These are phyloP conservation scores for Hyperoplus immaculatus DNA, from an alignment of 2,797 vertebrate species.

Conservation along the genomic window DNA sequence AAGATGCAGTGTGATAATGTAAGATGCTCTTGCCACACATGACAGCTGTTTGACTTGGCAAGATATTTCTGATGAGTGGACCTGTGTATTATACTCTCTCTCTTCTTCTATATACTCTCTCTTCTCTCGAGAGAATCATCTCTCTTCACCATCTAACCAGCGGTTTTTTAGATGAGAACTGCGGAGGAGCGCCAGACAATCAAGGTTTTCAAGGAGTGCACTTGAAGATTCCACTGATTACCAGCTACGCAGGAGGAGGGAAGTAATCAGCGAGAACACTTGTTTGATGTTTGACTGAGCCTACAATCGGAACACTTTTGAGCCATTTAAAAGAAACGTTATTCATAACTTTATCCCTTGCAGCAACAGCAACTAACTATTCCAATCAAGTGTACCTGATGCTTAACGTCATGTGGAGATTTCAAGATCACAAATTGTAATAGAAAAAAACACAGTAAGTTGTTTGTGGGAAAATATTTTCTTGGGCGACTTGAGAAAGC, in stretches of 20 bases:
- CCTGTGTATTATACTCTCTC: constrained; percentile 17
- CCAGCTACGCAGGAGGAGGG: constrained; percentile 1
- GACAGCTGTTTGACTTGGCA: constrained; percentile 45
- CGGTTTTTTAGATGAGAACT: constrained; percentile 3
- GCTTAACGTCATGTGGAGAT: too few species aligned
- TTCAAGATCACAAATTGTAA: too few species aligned
- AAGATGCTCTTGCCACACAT: constrained; percentile 11
- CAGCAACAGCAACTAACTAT: background rate
- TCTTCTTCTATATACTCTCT: background rate
- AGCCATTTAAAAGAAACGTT: background rate
- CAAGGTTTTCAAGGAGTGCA: constrained; percentile 35
- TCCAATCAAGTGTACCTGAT: background rate
- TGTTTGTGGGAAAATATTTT: too few species aligned
- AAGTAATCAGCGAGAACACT: constrained; percentile 40
- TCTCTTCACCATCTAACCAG: too few species aligned
- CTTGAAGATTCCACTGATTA: constrained; percentile 37
- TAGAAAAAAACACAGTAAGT: too few species aligned
- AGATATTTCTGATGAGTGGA: constrained; percentile 13
- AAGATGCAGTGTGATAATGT: background rate
- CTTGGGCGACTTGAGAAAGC: too few species aligned
- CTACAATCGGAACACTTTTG: background rate
- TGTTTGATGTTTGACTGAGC: constrained; percentile 1
- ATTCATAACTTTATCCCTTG: background rate
- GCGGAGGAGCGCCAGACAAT: background rate
- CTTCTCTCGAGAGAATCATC: constrained; percentile 3